A percentile compares a stretch with the other conserved stretches of the same genome.
Conservation (phyloP, 2,888 invertebrate genomes). For the Acleris cristana region DNA sequence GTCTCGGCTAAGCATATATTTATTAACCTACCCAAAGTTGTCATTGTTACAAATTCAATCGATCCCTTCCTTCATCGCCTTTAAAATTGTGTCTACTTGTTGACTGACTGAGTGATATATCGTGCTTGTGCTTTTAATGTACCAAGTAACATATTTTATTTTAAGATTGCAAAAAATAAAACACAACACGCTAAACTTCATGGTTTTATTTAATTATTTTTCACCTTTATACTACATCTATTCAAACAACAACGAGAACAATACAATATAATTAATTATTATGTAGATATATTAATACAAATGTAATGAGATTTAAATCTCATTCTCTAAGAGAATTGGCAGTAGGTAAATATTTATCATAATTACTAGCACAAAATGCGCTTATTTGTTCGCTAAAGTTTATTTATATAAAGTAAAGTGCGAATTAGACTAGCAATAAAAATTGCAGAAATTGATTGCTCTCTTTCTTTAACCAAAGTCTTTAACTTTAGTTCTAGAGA, state of each 20-base stretch:
- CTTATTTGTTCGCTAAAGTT: no score
- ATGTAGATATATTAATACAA: not conserved
- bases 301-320: not conserved
- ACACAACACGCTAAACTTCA: constrained; percentile 65
- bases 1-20: no score
- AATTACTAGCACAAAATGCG: no score
- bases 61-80: constrained; percentile 75
- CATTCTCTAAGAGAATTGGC: not conserved
- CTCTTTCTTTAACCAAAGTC: no score
- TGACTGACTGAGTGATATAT: constrained; percentile 81
- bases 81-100: constrained; percentile 66
- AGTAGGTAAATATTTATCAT: no score
- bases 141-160: constrained; percentile 73
- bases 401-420: no score
- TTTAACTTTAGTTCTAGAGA: no score
- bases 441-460: no score
- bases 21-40: constrained; percentile 40
- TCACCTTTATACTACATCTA: constrained; percentile 8
- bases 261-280: not conserved
- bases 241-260: constrained; percentile 20
- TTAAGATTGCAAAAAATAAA: constrained; percentile 75
- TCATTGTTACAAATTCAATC: constrained; percentile 50
- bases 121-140: constrained; percentile 83
- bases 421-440: no score
- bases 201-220: constrained; percentile 48